phyloP scores from a whole-genome alignment of 2,113 vertebrate genomes.

The Rafetus swinhoei region DNA sequence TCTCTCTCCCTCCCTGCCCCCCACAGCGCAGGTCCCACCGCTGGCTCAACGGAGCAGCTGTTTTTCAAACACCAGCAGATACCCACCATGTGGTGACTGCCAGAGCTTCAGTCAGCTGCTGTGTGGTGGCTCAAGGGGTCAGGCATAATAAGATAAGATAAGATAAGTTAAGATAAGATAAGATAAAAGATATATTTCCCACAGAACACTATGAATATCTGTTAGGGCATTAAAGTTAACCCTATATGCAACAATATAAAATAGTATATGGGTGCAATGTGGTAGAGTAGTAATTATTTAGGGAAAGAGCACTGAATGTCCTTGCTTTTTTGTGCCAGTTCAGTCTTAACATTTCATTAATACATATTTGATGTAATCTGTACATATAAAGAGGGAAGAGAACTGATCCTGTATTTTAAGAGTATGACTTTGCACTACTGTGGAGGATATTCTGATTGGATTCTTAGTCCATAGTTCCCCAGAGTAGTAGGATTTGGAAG shows the following conservation, averaged over 20 bases:
- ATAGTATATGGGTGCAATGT: not conserved
- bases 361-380: no score
- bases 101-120: no score
- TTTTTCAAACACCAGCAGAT: no score
- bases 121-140: no score
- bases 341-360: not conserved
- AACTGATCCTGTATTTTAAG: not conserved
- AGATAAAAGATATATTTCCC: not conserved
- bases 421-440: not conserved
- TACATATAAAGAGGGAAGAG: not conserved
- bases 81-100: no score
- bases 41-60: no score
- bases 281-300: not conserved
- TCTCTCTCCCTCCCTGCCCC: no score
- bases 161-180: no score
- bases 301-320: not conserved
- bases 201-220: not conserved
- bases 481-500: not conserved
- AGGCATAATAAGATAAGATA: no score
- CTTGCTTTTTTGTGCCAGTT: not conserved
- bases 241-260: not conserved
- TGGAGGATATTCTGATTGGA: not conserved
- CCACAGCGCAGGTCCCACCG: no score
- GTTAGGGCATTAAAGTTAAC: slow-evolving; percentile 1
- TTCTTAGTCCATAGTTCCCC: not conserved